Evolutionary conservation across 2,888 invertebrate species (phyloP).

Genomic region (Troides aeacus): DNA sequence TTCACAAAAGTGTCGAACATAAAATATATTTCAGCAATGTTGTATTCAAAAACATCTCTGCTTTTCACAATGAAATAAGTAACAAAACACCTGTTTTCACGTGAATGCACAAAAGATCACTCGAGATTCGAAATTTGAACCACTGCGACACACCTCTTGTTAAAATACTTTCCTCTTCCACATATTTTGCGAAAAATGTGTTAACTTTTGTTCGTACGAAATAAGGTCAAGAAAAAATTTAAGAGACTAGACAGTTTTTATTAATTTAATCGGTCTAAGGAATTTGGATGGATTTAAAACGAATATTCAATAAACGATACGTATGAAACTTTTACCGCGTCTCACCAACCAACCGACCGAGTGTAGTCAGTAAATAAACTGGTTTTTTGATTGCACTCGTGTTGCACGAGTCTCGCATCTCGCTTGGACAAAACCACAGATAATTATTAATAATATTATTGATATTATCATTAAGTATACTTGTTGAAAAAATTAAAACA

Average conservation of each 20-base stretch:
- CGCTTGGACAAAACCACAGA: conserved; percentile 30
- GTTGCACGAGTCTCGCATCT: conserved; percentile 5
- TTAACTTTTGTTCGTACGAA: background rate
- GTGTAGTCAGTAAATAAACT: conserved; percentile 73
- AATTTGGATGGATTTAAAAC: background rate
- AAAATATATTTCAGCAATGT: conserved; percentile 47
- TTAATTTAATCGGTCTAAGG: conserved; percentile 1
- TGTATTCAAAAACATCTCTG: conserved; percentile 44
- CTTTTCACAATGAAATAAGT: conserved; percentile 44
- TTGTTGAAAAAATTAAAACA: background rate
- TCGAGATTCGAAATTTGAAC: conserved; percentile 63
- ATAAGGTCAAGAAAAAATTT: conserved; percentile 2
- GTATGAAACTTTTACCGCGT: conserved; percentile 32
- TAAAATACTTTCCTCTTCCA: conserved; percentile 26
- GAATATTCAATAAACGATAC: conserved; percentile 23
- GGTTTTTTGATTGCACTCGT: conserved; percentile 62
- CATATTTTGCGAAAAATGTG: conserved; percentile 19
- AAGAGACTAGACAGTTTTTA: conserved; percentile 2
- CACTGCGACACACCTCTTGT: conserved; percentile 59
- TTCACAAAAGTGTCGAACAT: conserved; percentile 59
- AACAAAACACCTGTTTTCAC: conserved; percentile 58
- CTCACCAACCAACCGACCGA: conserved; percentile 35
- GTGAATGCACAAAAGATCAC: conserved; percentile 63
- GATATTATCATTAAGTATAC: background rate
- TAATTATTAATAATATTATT: background rate